These are phyloP conservation scores for Volucella bombylans DNA, from an alignment of 2,888 invertebrate species.

Conservation along the genomic window DNA sequence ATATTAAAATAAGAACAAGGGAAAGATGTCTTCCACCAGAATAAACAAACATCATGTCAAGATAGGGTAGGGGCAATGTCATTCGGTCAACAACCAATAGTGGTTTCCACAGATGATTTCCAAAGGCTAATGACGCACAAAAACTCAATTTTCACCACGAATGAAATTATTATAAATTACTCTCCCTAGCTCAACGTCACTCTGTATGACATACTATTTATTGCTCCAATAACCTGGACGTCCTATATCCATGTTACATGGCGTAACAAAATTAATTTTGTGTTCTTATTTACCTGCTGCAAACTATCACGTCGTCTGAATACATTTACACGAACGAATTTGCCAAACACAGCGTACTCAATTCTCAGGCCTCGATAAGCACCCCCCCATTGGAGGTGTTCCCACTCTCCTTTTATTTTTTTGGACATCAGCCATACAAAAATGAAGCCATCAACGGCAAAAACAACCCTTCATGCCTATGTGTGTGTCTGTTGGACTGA, in stretches of 20 bases:
- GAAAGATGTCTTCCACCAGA: too few relatives aligned
- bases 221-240: neutral
- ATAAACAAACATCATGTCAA: too few relatives aligned
- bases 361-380: neutral
- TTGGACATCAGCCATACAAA: neutral
- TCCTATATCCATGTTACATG: slow-evolving; percentile 3
- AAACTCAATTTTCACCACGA: too few relatives aligned
- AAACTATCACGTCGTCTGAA: slow-evolving; percentile 14
- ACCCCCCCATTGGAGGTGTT: neutral
- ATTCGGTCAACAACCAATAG: too few relatives aligned
- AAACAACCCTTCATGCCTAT: neutral
- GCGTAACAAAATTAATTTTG: slow-evolving; percentile 11
- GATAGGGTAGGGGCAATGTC: too few relatives aligned
- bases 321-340: slow-evolving; percentile 38
- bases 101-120: too few relatives aligned
- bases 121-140: too few relatives aligned
- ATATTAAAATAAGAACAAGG: too few relatives aligned
- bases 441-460: neutral
- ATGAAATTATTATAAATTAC: too few relatives aligned
- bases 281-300: slow-evolving; percentile 9
- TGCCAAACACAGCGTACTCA: slow-evolving; percentile 21
- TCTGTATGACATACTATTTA: too few relatives aligned
- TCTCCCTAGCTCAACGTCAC: too few relatives aligned
- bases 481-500: slow-evolving; percentile 12
- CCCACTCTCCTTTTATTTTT: neutral